Evolutionary conservation across 92 coral and sea anemone species (phyloP).

Genomic region (Porites divaricata): DNA sequence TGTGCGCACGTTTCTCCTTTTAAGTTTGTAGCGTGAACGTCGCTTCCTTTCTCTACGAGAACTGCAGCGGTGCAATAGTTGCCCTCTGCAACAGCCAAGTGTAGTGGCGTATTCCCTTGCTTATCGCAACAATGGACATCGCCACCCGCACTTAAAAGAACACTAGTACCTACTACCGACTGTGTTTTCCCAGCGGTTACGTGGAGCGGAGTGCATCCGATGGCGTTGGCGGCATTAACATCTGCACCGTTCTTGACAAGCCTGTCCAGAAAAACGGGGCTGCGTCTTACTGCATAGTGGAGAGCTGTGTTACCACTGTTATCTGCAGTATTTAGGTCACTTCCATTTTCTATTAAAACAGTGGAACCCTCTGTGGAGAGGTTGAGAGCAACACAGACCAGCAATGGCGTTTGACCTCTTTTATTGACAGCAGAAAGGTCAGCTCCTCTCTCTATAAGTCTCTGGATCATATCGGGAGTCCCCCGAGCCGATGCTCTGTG

Average conservation of each 20-base stretch:
- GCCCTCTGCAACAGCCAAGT: not conserved
- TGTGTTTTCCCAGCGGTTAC: not conserved
- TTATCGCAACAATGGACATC: not conserved
- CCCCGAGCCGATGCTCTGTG: slow-evolving; percentile 66
- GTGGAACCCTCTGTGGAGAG: not conserved
- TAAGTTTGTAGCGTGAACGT: not conserved
- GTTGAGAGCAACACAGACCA: slow-evolving; percentile 7
- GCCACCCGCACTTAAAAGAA: not conserved
- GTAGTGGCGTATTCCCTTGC: not conserved
- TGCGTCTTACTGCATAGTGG: slow-evolving; percentile 53
- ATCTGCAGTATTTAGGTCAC: not conserved
- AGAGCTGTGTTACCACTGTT: slow-evolving; percentile 36
- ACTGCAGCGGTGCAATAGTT: not conserved
- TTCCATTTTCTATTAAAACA: not conserved
- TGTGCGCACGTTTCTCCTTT: slow-evolving; percentile 5
- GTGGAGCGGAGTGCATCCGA: slow-evolving; percentile 18
- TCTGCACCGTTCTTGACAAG: slow-evolving; percentile 18
- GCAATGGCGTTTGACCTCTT: slow-evolving; percentile 43
- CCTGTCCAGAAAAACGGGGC: slow-evolving; percentile 26
- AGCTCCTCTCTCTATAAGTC: slow-evolving; percentile 44
- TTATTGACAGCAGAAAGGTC: slow-evolving; percentile 57
- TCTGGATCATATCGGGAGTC: slow-evolving; percentile 42
- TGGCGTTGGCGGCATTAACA: slow-evolving; percentile 32
- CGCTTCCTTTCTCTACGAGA: not conserved
- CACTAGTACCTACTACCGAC: not conserved